These are phyloP conservation scores for Andrena praecox DNA, from an alignment of 2,888 invertebrate species.

Conservation along the genomic window DNA sequence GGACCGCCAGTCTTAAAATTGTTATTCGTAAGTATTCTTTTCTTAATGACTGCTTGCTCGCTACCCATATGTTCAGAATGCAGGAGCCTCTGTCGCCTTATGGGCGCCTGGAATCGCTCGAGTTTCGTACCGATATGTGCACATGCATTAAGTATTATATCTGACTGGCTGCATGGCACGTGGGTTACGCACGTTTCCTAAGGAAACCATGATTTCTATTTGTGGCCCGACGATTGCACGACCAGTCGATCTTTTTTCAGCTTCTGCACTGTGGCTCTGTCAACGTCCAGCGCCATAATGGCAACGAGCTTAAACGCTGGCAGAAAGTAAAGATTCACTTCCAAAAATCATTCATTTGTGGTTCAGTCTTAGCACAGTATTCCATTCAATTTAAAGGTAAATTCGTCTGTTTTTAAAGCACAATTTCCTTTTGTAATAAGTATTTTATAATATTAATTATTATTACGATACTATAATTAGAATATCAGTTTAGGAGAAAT, in stretches of 20 bases:
- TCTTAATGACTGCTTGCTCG: constrained; percentile 11
- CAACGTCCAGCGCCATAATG: neutral
- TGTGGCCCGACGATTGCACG: constrained; percentile 59
- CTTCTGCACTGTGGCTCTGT: constrained; percentile 38
- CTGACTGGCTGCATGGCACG: constrained; percentile 62
- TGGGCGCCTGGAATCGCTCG: constrained; percentile 41
- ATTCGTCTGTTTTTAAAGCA: no score
- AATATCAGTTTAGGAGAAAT: no score
- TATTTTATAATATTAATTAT: no score
- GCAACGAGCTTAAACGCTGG: neutral
- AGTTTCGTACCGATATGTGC: constrained; percentile 46
- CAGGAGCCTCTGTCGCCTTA: constrained; percentile 59
- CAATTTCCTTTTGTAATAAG: no score
- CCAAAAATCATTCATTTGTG: no score
- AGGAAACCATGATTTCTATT: constrained; percentile 71
- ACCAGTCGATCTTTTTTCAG: constrained; percentile 34
- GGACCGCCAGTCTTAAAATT: neutral
- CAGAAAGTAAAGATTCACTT: neutral
- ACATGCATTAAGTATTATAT: constrained; percentile 54
- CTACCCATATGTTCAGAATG: constrained; percentile 42
- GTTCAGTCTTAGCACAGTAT: no score
- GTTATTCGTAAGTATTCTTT: constrained; percentile 4
- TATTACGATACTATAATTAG: no score
- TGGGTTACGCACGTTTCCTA: constrained; percentile 66
- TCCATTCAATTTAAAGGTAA: no score